Percentiles rank a stretch among this genome's conserved stretches.
These are phyloP conservation scores for Amorpha juglandis DNA, from an alignment of 2,888 invertebrate genomes.

Conservation along the genomic window DNA sequence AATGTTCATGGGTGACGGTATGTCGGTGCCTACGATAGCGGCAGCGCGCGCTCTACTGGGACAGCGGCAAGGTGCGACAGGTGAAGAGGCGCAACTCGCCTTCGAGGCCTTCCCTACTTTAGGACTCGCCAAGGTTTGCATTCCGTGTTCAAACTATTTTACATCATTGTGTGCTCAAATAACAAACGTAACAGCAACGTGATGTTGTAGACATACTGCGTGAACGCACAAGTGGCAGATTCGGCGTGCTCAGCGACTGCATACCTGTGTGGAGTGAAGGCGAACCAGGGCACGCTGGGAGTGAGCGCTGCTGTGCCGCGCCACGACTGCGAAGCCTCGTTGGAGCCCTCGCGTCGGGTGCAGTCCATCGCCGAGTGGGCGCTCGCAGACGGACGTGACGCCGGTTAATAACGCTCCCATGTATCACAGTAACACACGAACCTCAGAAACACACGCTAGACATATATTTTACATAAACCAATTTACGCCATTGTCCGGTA, in stretches of 20 bases:
- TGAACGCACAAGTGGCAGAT: constrained; percentile 86
- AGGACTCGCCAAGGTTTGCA: constrained; percentile 61
- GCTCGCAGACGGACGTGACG: constrained; percentile 71
- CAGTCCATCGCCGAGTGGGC: constrained; percentile 88
- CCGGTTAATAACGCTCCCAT: constrained; percentile 43
- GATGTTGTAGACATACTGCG: constrained; percentile 77
- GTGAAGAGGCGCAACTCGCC: constrained; percentile 83
- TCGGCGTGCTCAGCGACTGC: constrained; percentile 89
- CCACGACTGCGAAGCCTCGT: constrained; percentile 84
- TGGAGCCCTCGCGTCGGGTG: constrained; percentile 79
- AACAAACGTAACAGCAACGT: not conserved
- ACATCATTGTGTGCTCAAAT: not conserved
- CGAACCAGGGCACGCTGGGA: constrained; percentile 85
- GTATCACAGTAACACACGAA: too few relatives aligned
- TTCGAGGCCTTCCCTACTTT: constrained; percentile 86
- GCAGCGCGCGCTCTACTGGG: constrained; percentile 85
- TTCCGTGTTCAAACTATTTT: not conserved
- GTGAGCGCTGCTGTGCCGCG: constrained; percentile 85
- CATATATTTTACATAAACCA: too few relatives aligned
- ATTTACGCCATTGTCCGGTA: too few relatives aligned
- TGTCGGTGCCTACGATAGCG: constrained; percentile 88
- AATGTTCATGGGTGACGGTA: constrained; percentile 89
- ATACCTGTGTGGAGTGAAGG: constrained; percentile 86
- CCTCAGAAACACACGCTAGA: too few relatives aligned
- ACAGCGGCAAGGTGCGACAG: constrained; percentile 73